Evolutionary conservation across 35 echinoderm and acorn worm genomes (phyloP), one percentile per base, ranked within the genome.

Genomic region (Heliocidaris erythrogramma): DNA sequence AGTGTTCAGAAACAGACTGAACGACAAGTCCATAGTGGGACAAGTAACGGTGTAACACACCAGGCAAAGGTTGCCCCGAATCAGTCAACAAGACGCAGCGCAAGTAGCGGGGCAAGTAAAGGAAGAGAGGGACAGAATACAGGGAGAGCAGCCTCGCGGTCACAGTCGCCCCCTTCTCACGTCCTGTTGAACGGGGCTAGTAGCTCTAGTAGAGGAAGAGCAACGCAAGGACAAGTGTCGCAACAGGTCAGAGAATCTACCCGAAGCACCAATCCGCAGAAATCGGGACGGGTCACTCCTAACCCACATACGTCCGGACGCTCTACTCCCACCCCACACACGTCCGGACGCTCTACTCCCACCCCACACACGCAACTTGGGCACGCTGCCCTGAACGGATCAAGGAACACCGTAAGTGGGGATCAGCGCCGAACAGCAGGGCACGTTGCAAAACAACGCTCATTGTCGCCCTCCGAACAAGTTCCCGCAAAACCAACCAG

Each of bases 121-220:
- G 47, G 31, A 18, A 32, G 47, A 89, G 87, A 89, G 31, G 14
- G 18, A 5, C 87, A 42, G 13, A 32, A 5, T 32, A 0, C 30
- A 89, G 87, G 87, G 87, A 32, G 87, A 89, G 65, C 65, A 78
- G 65, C 18, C 65, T 78, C 65, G 17, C 65, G 65, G 65, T 78
- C 65, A 13, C 87, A 89, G 31, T 48, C 87, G 0, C 87, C 87
- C 5, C 47, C 87, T 47, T 32, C 87, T 7, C 87, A 89, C 4
- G 31, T 89, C 4, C 31, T 7, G 14, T 32, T 89, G 87, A 89
- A 89, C 87, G 87, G 87, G 30, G 17, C 87, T 47, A 89, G 31
- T 27, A 89, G 29, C 32, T n/a, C 29, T 5, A 32, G 31, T 13
- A 32, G 87, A 48, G 87, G 87, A 5, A n/a, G 47, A 47, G 31